Evolutionary conservation across 2,797 vertebrate species (phyloP).

Genomic region (Oreochromis mossambicus): DNA sequence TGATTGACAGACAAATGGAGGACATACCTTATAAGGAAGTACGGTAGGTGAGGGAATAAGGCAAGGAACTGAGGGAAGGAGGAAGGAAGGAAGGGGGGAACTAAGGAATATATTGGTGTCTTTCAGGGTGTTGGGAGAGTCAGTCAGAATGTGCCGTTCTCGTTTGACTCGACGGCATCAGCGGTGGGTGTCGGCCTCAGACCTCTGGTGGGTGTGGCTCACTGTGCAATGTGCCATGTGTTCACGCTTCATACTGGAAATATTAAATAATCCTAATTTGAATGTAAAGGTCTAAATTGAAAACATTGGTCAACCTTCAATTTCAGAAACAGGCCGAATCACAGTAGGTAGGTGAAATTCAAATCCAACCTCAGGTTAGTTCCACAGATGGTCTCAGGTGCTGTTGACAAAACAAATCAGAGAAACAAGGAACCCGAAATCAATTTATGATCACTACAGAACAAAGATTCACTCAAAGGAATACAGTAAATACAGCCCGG

Average conservation of each 20-base stretch:
- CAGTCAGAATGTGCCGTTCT: background rate
- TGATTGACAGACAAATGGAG: background rate
- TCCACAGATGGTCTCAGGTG: background rate
- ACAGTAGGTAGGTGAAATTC: background rate
- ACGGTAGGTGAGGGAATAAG: background rate
- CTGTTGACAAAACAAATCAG: background rate
- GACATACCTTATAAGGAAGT: constrained; percentile 30
- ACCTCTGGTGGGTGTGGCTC: background rate
- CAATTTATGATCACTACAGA: background rate
- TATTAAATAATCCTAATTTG: background rate
- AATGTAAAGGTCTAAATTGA: background rate
- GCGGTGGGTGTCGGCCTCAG: background rate
- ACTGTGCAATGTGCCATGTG: background rate
- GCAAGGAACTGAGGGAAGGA: background rate
- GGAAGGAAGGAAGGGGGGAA: background rate
- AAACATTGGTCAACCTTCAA: background rate
- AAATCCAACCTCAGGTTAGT: background rate
- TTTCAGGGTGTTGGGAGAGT: background rate
- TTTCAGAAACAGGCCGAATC: background rate
- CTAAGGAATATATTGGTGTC: background rate
- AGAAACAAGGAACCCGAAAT: background rate
- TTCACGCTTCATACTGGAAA: background rate
- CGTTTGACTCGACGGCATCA: background rate
- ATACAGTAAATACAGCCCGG: background rate
- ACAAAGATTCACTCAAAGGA: background rate